Base-by-base conservation (phyloP, 1,140 invertebrate species). In the Holotrichia oblita region DNA sequence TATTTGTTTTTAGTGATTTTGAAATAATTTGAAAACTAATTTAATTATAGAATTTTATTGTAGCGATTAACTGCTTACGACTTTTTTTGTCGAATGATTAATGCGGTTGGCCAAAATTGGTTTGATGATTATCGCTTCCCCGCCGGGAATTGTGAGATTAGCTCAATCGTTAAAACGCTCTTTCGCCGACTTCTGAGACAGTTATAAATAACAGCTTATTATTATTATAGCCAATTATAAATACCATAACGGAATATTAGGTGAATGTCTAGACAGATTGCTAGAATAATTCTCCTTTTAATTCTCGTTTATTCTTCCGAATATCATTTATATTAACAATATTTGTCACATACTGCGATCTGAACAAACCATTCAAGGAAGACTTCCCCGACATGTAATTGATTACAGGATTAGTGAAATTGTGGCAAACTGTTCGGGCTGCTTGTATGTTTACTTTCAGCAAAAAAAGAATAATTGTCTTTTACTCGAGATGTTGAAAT, bases 61-160 rank as follows among this genome's bases (percentile, higher is more conserved):
- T 14, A 55, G 48, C 17, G 14, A 17, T 55, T 55, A 55, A 55
- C 17, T 17, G 48, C n/a, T n/a, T 17, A 17, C 14, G 48, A 14
- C 17, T 55, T 55, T 55, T 55, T 55, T 55, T 55, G 48, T 55
- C 48, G 17, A 55, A 17, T 55, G 48, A 55, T 55, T 55, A 55
- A 55, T 55, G 48, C 14, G 6, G 14, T 55, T 17, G 17, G 14
- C 48, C 48, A 55, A 55, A 55, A 55, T 55, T 55, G 48, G 48
- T 55, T 55, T 17, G 48, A 17, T 55, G 48, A 55, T 55, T 55
- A 55, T 55, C 48, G 48, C 17, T 55, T 55, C 48, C 48, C 48
- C 17, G 17, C 48, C 12, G 48, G 17, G 48, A 55, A 55, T 55
- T 55, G 48, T 55, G 17, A 55, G 17, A 55, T 55, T 55, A 55